Percentiles rank a stretch among this genome's conserved stretches.
These are phyloP conservation scores for Polia nebulosa DNA, from an alignment of 2,888 invertebrate genomes.

Conservation along the genomic window DNA sequence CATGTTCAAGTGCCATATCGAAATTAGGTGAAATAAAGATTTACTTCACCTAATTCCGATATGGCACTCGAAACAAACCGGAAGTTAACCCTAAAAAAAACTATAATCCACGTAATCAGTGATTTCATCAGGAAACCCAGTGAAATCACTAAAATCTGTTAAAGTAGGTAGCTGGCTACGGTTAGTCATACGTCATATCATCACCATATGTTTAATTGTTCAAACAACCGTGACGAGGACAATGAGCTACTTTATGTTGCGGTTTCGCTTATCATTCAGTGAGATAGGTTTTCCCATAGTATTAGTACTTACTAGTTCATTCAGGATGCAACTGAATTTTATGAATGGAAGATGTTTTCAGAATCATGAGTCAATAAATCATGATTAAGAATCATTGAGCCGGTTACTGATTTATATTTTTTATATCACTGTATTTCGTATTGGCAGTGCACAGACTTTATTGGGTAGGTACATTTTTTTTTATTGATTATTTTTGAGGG, in stretches of 20 bases:
- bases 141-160: constrained; percentile 48
- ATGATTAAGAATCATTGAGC: neutral
- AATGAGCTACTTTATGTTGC: constrained; percentile 11
- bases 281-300: constrained; percentile 43
- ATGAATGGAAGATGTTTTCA: constrained; percentile 42
- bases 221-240: constrained; percentile 40
- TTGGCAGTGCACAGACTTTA: too few relatives aligned
- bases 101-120: constrained; percentile 28
- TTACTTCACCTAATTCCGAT: neutral
- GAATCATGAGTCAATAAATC: constrained; percentile 26
- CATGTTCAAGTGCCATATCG: too few relatives aligned
- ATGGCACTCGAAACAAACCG: neutral
- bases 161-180: constrained; percentile 6
- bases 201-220: constrained; percentile 36
- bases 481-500: too few relatives aligned
- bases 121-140: constrained; percentile 54
- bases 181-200: constrained; percentile 47
- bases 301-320: constrained; percentile 10
- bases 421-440: neutral
- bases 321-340: constrained; percentile 27
- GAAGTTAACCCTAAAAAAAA: neutral
- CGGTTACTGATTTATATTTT: neutral
- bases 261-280: constrained; percentile 4
- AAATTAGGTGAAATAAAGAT: neutral
- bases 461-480: too few relatives aligned